A percentile compares a stretch with the other conserved stretches of the same genome.
phyloP scores from a whole-genome alignment of 2,888 invertebrate genomes.

The Andricus quercusramuli region DNA sequence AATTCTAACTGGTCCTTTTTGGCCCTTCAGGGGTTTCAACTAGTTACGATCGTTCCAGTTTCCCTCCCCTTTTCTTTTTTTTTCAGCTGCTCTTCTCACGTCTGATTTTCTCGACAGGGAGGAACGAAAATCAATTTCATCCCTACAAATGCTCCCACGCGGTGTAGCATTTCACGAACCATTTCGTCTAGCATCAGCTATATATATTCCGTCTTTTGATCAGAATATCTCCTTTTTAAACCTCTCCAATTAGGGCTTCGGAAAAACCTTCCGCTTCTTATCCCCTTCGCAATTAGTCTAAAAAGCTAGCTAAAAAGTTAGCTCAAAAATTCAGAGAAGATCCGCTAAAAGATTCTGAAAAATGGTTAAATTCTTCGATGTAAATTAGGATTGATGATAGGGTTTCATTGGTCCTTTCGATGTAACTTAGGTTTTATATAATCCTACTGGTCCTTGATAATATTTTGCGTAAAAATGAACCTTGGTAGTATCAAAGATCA shows the following conservation, averaged over 20 bases:
- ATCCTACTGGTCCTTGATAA: not conserved
- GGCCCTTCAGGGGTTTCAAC: conserved; percentile 18
- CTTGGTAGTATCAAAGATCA: no score
- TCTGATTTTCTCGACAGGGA: conserved; percentile 24
- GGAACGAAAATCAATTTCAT: conserved; percentile 19
- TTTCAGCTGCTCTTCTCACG: conserved; percentile 24
- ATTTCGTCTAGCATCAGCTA: not conserved
- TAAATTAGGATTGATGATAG: no score
- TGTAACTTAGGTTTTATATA: not conserved
- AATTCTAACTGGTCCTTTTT: conserved; percentile 34
- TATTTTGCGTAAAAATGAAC: not conserved
- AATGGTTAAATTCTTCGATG: not conserved
- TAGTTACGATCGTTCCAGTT: not conserved
- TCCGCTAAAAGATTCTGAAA: not conserved
- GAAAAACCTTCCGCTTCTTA: not conserved
- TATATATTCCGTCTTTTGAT: not conserved
- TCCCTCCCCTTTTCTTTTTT: not conserved
- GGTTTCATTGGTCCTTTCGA: not conserved
- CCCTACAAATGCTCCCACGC: not conserved
- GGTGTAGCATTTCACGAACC: conserved; percentile 4
- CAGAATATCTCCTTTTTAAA: no score
- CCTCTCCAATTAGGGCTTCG: not conserved
- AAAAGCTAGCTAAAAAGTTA: not conserved
- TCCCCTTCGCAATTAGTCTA: not conserved
- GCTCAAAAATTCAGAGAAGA: not conserved